A percentile compares a stretch with the other conserved stretches of the same genome.
Evolutionary conservation across 1,140 invertebrate species (phyloP).

Genomic region (Cotesia vestalis): DNA sequence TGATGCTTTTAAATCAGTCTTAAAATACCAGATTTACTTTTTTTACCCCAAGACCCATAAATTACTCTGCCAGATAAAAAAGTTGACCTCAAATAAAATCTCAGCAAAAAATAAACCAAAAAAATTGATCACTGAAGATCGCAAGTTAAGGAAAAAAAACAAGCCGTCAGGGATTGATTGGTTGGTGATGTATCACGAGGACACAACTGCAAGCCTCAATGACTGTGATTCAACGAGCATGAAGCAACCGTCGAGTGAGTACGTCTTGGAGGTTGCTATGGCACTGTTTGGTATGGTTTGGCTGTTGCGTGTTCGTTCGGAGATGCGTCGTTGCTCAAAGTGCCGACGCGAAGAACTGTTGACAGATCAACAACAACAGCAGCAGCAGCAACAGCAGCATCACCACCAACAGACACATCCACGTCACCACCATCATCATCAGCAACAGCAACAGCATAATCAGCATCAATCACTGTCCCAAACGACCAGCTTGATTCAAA

Average conservation of each 20-base stretch:
- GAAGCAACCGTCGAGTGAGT: conserved; percentile 57
- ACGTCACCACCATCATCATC: conserved; percentile 39
- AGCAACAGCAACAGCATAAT: conserved; percentile 50
- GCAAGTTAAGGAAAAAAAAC: conserved; percentile 11
- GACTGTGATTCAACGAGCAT: conserved; percentile 60
- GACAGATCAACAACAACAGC: conserved; percentile 52
- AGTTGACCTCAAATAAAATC: conserved; percentile 3
- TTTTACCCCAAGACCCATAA: no score
- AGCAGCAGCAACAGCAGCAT: conserved; percentile 51
- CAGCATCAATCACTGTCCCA: conserved; percentile 50
- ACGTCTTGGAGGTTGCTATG: conserved; percentile 69
- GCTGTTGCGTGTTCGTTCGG: conserved; percentile 79
- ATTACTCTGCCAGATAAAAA: no score
- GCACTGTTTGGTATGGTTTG: conserved; percentile 87
- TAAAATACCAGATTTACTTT: no score
- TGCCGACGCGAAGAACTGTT: conserved; percentile 70
- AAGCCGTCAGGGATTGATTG: conserved; percentile 27
- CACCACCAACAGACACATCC: conserved; percentile 49
- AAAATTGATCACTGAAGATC: no score
- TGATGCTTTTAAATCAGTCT: no score
- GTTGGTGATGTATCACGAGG: conserved; percentile 59
- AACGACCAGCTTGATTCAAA: conserved; percentile 50
- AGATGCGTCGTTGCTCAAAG: conserved; percentile 76
- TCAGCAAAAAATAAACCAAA: no score
- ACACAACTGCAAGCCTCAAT: conserved; percentile 57